A percentile compares a stretch with the other conserved stretches of the same genome.
Evolutionary conservation across 2,113 vertebrate genomes (phyloP).

Genomic region (Etheostoma spectabile): DNA sequence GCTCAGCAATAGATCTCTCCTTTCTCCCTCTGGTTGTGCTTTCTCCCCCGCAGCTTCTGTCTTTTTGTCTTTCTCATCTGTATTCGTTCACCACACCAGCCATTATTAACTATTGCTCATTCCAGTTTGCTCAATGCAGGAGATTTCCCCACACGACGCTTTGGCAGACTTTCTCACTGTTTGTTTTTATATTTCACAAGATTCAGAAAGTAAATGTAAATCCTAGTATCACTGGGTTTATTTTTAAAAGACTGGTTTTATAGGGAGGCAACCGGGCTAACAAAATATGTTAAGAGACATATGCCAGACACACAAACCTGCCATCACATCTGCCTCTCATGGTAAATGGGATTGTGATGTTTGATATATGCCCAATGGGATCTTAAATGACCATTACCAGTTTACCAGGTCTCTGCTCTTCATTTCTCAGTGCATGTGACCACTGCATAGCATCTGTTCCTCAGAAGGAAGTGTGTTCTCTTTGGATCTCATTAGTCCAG

Average conservation of each 20-base stretch:
- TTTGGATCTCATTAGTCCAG: slow-evolving; percentile 71
- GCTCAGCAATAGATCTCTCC: slow-evolving; percentile 24
- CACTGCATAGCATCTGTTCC: slow-evolving; percentile 21
- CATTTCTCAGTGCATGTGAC: slow-evolving; percentile 44
- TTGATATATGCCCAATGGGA: slow-evolving; percentile 26
- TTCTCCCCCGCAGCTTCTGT: slow-evolving; percentile 23
- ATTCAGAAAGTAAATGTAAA: slow-evolving; percentile 10
- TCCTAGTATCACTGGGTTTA: background rate
- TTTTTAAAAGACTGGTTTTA: slow-evolving; percentile 1
- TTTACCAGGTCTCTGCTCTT: slow-evolving; percentile 22
- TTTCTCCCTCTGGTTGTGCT: slow-evolving; percentile 15
- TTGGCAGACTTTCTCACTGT: slow-evolving; percentile 18
- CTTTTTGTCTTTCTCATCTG: slow-evolving; percentile 26
- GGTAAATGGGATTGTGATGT: slow-evolving; percentile 25
- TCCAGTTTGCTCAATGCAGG: slow-evolving; percentile 13
- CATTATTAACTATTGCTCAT: slow-evolving; percentile 56
- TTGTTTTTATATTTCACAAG: slow-evolving; percentile 20
- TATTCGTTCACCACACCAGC: slow-evolving; percentile 36
- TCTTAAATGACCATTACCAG: slow-evolving; percentile 27
- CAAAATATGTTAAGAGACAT: background rate
- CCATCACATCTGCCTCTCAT: slow-evolving; percentile 28
- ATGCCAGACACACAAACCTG: slow-evolving; percentile 11
- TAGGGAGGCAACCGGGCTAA: background rate
- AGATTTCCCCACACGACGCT: slow-evolving; percentile 30
- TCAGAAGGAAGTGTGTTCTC: slow-evolving; percentile 46